Conservation (phyloP, 2,113 vertebrate species). For the Melanerpes formicivorus region DNA sequence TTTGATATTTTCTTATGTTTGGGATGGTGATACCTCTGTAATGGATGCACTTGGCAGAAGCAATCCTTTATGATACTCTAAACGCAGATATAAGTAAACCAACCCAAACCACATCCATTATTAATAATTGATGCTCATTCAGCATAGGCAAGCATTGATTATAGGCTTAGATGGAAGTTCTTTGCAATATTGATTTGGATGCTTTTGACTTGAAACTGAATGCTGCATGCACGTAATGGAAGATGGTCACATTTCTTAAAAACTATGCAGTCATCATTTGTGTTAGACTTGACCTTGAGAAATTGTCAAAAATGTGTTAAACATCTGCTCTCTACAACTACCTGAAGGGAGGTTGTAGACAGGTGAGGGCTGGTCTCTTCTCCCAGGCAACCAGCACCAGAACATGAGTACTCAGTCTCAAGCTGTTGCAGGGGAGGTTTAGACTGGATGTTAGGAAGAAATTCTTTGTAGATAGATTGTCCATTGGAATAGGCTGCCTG, state of each 20-base stretch:
- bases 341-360: too few species aligned
- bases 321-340: too few species aligned
- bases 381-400: too few species aligned
- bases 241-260: slow-evolving; percentile 56
- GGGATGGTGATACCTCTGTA: slow-evolving; percentile 19
- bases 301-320: slow-evolving; percentile 10
- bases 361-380: too few species aligned
- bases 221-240: slow-evolving; percentile 45
- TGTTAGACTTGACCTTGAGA: slow-evolving; percentile 1
- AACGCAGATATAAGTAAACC: slow-evolving; percentile 74
- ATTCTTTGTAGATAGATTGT: too few species aligned
- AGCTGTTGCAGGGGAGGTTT: too few species aligned
- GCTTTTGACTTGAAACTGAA: slow-evolving; percentile 46
- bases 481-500: too few species aligned
- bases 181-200: slow-evolving; percentile 60
- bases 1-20: slow-evolving; percentile 11
- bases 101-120: slow-evolving; percentile 65
- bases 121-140: slow-evolving; percentile 76
- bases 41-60: slow-evolving; percentile 41
- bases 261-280: slow-evolving; percentile 44
- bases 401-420: too few species aligned
- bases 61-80: slow-evolving; percentile 56
- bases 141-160: slow-evolving; percentile 72
- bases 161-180: slow-evolving; percentile 72
- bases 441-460: too few species aligned